Evolutionary conservation across 2,113 vertebrate genomes (phyloP).

Genomic region (Hucho hucho): DNA sequence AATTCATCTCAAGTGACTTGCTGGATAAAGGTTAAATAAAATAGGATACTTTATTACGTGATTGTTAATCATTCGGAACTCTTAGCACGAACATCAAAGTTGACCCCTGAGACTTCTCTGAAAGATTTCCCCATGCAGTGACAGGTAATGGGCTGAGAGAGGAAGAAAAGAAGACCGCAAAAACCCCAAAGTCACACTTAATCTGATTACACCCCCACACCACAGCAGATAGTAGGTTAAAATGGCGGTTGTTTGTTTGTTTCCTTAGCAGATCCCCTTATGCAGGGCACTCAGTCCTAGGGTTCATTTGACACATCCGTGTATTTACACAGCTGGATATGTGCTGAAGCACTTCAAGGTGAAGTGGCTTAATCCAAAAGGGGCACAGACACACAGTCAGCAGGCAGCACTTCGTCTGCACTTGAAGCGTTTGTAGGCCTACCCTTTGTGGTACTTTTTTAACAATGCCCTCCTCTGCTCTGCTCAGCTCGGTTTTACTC

Average conservation of each 20-base stretch:
- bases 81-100: neutral
- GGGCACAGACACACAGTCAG: neutral
- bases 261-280: conserved; percentile 63
- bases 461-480: conserved; percentile 16
- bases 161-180: conserved; percentile 45
- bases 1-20: too few species aligned
- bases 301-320: conserved; percentile 59
- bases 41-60: neutral
- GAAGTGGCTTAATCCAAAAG: conserved; percentile 40
- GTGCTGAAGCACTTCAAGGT: conserved; percentile 54
- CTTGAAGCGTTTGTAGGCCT: conserved; percentile 13
- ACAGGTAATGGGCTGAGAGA: conserved; percentile 61
- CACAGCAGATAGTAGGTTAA: conserved; percentile 54
- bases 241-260: conserved; percentile 65
- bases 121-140: conserved; percentile 25
- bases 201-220: conserved; percentile 42
- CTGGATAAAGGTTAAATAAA: too few species aligned
- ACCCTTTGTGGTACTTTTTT: conserved; percentile 15
- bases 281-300: conserved; percentile 47
- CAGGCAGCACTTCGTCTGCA: neutral
- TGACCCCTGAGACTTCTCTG: neutral
- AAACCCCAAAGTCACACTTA: conserved; percentile 43
- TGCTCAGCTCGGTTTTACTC: neutral
- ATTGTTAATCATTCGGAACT: neutral
- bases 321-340: conserved; percentile 73